These are phyloP conservation scores for Sycophila texana DNA, from an alignment of 2,888 invertebrate species.

Conservation along the genomic window DNA sequence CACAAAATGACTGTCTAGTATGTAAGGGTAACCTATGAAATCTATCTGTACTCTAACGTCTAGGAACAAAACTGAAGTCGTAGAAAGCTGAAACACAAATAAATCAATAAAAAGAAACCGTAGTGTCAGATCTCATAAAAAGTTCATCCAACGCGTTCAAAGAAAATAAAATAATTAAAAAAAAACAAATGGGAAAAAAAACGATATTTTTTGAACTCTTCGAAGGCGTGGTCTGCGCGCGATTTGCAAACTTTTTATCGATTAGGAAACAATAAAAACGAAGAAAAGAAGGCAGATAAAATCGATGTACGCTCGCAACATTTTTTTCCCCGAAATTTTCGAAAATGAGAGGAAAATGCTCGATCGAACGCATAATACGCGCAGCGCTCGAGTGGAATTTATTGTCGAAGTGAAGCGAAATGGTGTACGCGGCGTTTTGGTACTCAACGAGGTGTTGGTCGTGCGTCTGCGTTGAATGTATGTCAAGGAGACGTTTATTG, in stretches of 20 bases:
- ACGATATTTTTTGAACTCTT: conserved; percentile 50
- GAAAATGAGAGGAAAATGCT: no score
- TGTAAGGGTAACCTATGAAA: conserved; percentile 46
- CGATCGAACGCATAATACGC: no score
- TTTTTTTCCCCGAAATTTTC: no score
- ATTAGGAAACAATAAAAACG: conserved; percentile 43
- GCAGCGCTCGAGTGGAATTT: no score
- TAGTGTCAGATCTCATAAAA: neutral
- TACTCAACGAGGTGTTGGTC: no score
- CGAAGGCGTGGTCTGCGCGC: conserved; percentile 12
- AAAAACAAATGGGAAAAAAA: neutral
- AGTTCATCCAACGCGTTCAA: conserved; percentile 10
- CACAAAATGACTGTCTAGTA: conserved; percentile 57
- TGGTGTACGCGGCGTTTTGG: no score
- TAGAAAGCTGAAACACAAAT: conserved; percentile 9
- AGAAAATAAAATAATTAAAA: neutral
- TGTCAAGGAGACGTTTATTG: conserved; percentile 1
- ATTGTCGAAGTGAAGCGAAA: no score
- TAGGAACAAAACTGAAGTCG: conserved; percentile 9
- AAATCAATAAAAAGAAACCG: conserved; percentile 20
- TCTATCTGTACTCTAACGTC: conserved; percentile 42
- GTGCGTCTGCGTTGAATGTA: neutral
- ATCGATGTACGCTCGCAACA: no score
- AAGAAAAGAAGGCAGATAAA: neutral
- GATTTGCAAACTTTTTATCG: conserved; percentile 47